Conservation (phyloP, 2,113 vertebrate genomes). For the Emydocephalus ijimae region DNA sequence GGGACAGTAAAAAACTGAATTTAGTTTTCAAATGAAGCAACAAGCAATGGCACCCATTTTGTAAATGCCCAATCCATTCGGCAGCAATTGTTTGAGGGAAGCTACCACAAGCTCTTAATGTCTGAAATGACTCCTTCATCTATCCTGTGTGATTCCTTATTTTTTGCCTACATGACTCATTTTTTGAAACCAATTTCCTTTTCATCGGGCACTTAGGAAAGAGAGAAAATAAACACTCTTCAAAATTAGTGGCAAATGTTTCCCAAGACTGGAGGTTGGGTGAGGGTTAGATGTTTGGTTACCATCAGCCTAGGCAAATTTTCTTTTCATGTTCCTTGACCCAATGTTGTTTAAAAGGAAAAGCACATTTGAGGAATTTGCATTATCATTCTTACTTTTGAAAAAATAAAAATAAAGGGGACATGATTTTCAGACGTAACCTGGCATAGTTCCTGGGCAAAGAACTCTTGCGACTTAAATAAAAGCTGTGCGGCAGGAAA, state of each 20-base stretch:
- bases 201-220: slow-evolving; percentile 46
- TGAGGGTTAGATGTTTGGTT: background rate
- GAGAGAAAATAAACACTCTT: slow-evolving; percentile 43
- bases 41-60: background rate
- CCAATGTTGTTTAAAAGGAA: slow-evolving; percentile 39
- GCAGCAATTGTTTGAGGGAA: background rate
- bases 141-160: slow-evolving; percentile 21
- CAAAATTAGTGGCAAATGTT: slow-evolving; percentile 51
- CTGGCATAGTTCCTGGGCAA: background rate
- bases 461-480: background rate
- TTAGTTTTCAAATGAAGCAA: slow-evolving; percentile 41
- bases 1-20: slow-evolving; percentile 50
- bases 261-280: slow-evolving; percentile 40
- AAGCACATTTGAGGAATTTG: slow-evolving; percentile 60
- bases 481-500: background rate
- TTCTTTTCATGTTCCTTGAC: slow-evolving; percentile 39
- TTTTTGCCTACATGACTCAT: slow-evolving; percentile 58
- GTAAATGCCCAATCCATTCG: background rate
- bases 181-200: slow-evolving; percentile 47
- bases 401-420: background rate
- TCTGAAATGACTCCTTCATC: background rate
- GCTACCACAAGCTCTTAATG: background rate
- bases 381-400: slow-evolving; percentile 10
- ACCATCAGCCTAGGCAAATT: slow-evolving; percentile 53
- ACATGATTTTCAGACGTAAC: slow-evolving; percentile 47